phyloP scores from a whole-genome alignment of 2,888 invertebrate species.

The Heliconius hortense region DNA sequence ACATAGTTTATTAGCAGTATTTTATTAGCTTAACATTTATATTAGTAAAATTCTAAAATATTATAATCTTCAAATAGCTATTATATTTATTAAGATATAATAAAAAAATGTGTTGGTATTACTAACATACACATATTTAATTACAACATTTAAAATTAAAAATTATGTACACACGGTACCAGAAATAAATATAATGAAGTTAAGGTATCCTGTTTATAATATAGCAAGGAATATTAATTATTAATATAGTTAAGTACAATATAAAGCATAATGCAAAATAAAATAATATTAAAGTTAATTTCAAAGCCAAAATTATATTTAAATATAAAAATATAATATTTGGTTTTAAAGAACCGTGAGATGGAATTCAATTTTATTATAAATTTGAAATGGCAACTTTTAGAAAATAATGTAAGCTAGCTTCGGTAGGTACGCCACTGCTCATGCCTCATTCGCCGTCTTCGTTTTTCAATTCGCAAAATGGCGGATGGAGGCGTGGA shows the following conservation, averaged over 20 bases:
- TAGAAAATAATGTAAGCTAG: not conserved
- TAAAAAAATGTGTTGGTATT: too few relatives aligned
- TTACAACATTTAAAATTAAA: too few relatives aligned
- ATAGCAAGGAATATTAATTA: too few relatives aligned
- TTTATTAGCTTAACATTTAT: not conserved
- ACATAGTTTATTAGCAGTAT: not conserved
- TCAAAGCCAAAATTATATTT: not conserved
- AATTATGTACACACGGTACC: too few relatives aligned
- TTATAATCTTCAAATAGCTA: too few relatives aligned
- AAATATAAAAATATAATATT: not conserved
- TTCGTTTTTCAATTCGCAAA: constrained; percentile 61
- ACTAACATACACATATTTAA: too few relatives aligned
- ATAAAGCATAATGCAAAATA: not conserved
- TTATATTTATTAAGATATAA: too few relatives aligned
- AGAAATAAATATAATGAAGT: too few relatives aligned
- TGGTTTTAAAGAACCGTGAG: not conserved
- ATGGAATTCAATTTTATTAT: not conserved
- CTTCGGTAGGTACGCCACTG: not conserved
- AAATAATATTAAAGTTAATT: not conserved
- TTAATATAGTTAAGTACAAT: not conserved
- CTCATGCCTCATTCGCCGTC: constrained; percentile 12
- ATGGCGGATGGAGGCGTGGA: constrained; percentile 97
- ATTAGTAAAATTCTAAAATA: too few relatives aligned
- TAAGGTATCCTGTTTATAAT: too few relatives aligned
- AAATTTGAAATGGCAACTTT: constrained; percentile 16